Evolutionary conservation across 1,140 invertebrate genomes (phyloP).

Genomic region (Coboldia fuscipes): DNA sequence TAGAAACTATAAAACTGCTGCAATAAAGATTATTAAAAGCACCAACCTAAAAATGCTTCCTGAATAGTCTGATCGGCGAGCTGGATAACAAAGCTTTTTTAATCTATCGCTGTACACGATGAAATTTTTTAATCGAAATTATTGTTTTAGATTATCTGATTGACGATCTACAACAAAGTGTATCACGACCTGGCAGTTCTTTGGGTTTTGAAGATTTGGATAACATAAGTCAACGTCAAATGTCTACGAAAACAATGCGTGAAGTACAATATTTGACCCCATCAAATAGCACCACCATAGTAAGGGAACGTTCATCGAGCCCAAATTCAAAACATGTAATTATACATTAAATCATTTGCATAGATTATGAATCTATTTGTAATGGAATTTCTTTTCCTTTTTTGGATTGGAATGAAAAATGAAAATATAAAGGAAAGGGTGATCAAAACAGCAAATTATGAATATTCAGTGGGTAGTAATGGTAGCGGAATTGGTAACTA

Average conservation of each 20-base stretch:
- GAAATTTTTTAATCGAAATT: neutral
- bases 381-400: neutral
- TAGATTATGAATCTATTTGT: neutral
- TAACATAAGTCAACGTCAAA: neutral
- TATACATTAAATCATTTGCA: neutral
- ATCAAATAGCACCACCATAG: neutral
- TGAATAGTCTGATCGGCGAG: no score
- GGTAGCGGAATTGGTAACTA: neutral
- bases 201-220: no score
- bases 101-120: neutral
- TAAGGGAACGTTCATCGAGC: neutral
- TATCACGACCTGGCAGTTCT: no score
- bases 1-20: neutral
- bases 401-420: neutral
- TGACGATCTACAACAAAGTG: slow-evolving; percentile 1
- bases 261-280: slow-evolving; percentile 1
- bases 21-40: no score
- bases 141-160: neutral
- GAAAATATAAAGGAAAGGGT: slow-evolving; percentile 2
- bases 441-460: slow-evolving; percentile 19
- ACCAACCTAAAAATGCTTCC: no score
- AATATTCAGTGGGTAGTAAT: slow-evolving; percentile 13
- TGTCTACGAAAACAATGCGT: neutral
- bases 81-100: no score
- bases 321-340: neutral